These are phyloP conservation scores for Drosophila watanabei DNA, from an alignment of 1,140 invertebrate genomes.

Conservation along the genomic window DNA sequence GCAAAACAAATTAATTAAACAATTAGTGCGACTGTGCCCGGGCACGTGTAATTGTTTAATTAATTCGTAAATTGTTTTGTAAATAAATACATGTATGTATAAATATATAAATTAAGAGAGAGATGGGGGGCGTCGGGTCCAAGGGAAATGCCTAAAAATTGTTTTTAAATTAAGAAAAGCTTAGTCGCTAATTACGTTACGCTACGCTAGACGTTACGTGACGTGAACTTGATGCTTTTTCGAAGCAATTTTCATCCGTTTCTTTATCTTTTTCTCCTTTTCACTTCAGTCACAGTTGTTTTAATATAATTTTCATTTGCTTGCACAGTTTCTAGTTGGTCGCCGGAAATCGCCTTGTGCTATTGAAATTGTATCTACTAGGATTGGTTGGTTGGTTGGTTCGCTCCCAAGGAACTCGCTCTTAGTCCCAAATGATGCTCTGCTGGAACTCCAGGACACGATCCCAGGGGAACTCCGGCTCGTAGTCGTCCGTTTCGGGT, in stretches of 20 bases:
- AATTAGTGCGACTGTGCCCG: conserved; percentile 67
- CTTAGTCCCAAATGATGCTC: conserved; percentile 77
- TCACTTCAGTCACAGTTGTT: conserved; percentile 79
- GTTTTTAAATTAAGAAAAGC: conserved; percentile 44
- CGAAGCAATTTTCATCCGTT: conserved; percentile 39
- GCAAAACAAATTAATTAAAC: conserved; percentile 85
- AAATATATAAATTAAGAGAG: conserved; percentile 70
- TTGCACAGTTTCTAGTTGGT: conserved; percentile 36
- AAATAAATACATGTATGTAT: conserved; percentile 71
- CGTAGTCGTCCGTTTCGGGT: conserved; percentile 44
- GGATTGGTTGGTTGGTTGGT: conserved; percentile 19
- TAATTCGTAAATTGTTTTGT: conserved; percentile 82
- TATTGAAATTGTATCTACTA: conserved; percentile 67
- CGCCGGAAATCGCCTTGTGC: conserved; percentile 48
- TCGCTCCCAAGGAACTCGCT: conserved; percentile 1
- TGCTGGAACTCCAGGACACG: conserved; percentile 80
- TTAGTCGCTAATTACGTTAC: conserved; percentile 60
- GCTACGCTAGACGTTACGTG: conserved; percentile 52
- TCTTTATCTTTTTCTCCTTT: conserved; percentile 3
- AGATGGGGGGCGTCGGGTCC: conserved; percentile 26
- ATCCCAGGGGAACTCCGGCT: conserved; percentile 83
- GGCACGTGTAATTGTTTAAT: conserved; percentile 80
- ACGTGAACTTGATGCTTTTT: conserved; percentile 40
- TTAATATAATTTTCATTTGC: conserved; percentile 27
- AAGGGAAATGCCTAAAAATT: conserved; percentile 72